Evolutionary conservation across 2,113 vertebrate genomes (phyloP), one percentile per base, ranked within the genome.

Genomic region (Hepsetus odoe): DNA sequence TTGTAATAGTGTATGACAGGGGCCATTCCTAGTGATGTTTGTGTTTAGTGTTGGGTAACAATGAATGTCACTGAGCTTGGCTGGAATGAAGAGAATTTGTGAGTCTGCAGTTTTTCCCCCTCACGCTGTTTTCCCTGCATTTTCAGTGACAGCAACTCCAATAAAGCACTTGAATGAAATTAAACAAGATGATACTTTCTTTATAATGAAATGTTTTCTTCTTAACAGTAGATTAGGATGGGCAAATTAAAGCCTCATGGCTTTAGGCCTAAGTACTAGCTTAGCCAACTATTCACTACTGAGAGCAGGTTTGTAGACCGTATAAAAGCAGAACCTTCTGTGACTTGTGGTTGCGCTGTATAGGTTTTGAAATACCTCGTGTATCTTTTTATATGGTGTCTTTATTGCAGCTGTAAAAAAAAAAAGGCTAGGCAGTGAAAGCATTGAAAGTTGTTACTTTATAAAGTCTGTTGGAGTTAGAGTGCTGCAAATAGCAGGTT

Each of bases 51-150:
- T 76, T 88, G 76, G 86, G 68, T 24, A 86, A 90, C 88, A 91
- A 88, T 88, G 72, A 84, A 79, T 51, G 75, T 68, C 82, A 75
- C 53, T 82, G 81, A 22, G 44, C 81, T 78, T 79, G 82, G 61
- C 77, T 85, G 87, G 90, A 90, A 91, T 91, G 84, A 68, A 73
- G 83, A 83, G 91, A 91, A 92, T 91, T 85, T 85, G 64, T 67
- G 79, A 72, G 82, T 83, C 76, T 81, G 89, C 90, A 86, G 85
- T 89, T 92, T 91, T 87, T 42, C 77, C 33, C 49, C 77, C 33
- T 79, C 72, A 61, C 72, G 30, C 65, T 74, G 75, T 86, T 86
- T 86, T 89, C 26, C 68, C 58, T 66, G 38, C 42, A 33, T 80
- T 74, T 69, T 81, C 64, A 86, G 78, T 46, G 24, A 62, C 38